Evolutionary conservation across 2,888 invertebrate genomes (phyloP), one percentile per base, ranked within the genome.

Genomic region (Disparrhopalites patrizii): DNA sequence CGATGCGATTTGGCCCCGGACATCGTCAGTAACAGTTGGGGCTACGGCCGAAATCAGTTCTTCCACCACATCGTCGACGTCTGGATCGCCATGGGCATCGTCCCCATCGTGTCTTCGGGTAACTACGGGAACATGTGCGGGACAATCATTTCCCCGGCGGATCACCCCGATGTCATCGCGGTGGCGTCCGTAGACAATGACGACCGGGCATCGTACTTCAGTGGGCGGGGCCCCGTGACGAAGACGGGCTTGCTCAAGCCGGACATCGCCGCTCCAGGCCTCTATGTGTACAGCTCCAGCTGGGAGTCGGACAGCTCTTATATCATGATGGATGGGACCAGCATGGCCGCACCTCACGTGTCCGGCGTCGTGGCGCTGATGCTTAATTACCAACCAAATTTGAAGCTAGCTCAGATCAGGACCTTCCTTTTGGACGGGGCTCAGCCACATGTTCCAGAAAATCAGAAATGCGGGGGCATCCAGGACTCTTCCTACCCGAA

Each of bases 11-110:
- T 47, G 5, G 60, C n/a, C 1, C 50, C 60, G 8, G 15, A 60
- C 15, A 20, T 58, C 1, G 57, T 58, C 3, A 27, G 40, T 3
- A 58, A 58, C 28, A 18, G 27, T n/a, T 58, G 70, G 13, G 70
- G 71, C 38, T 47, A 23, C 47, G 47, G 47, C 2, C 47, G 47
- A n/a, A 47, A 8, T 15, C 47, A 47, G 25, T 47, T 47, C n/a
- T 47, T 47, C 47, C 47, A 47, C 25, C 7, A 47, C 20, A 25
- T 47, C 3, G 25, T 47, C 25, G 23, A 47, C 3, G 20, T 47
- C 8, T 47, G 47, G 47, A 13, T 23, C 13, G 47, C 47, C 13
- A 23, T 23, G 15, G 47, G 47, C 2, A 47, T 47, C 18, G 25
- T 47, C 13, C 47, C 47, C 3, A 13, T 47, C 3, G 47, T 47